Evolutionary conservation across 2,888 invertebrate species (phyloP), one percentile per base, ranked within the genome.

Genomic region (Aporophyla nigra): DNA sequence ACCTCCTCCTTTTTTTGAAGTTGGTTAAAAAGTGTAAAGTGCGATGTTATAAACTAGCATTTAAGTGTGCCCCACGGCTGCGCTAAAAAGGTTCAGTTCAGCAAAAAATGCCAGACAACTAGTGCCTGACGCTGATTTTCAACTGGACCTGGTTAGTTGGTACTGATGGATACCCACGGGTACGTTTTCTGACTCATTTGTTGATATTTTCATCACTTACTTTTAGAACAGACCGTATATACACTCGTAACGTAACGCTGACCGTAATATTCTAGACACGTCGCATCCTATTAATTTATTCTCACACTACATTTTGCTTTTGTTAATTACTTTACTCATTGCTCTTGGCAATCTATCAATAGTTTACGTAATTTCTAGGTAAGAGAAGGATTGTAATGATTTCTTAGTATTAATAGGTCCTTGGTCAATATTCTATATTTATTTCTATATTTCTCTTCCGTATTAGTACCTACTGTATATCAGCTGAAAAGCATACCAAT

Each of bases 311-410:
- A 72, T 83, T 70, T 70, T 76, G 68, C 72, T 70, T 76, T 65
- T 79, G 77, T 77, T 85, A 80, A 80, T 81, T 76, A 80, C 59
- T 76, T 74, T 74, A 70, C 54, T 74, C 74, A 67, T 67, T 66
- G 24, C 43, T 78, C 69, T 78, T 83, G 81, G 81, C 80, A 83
- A 68, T 72, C 27, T 33, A 59, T 80, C 78, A 76, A 82, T 68
- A 68, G 59, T 83, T 76, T 74, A 59, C 74, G 69, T 73, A 73
- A 79, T 79, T 77, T 78, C 72, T 72, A 19, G 43, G 77, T 63
- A 78, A 63, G n/a, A 51, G 43, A 2, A 40, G 68, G 43, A 53
- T 63, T 78, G 43, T 24, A 77, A 79, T 65, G 33, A 63, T 72
- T 77, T 79, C 79, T 77, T 14, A 46, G 72, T 72, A 54, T 63